Percentiles rank a stretch among this genome's conserved stretches.
Evolutionary conservation across 2,797 vertebrate genomes (phyloP).

Genomic region (Echiichthys vipera): DNA sequence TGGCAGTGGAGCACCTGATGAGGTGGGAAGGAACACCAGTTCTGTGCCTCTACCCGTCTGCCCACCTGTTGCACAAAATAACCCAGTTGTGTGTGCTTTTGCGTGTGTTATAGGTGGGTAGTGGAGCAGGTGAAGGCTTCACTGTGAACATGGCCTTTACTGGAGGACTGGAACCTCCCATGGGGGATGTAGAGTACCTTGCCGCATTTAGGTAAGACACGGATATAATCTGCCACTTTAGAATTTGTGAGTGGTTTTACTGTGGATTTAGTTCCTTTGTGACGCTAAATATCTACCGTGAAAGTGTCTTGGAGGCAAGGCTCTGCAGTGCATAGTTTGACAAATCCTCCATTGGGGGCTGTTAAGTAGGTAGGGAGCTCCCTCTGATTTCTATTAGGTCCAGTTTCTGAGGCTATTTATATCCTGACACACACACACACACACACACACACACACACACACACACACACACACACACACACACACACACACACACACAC

Average conservation of each 20-base stretch:
- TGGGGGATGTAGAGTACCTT: slow-evolving; percentile 94
- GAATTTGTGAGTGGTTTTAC: not conserved
- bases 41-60: not conserved
- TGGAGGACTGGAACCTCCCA: slow-evolving; percentile 94
- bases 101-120: slow-evolving; percentile 87
- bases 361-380: slow-evolving; percentile 52
- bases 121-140: slow-evolving; percentile 91
- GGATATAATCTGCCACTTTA: not conserved
- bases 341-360: slow-evolving; percentile 35
- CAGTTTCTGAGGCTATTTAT: slow-evolving; percentile 74
- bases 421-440: slow-evolving; percentile 37
- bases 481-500: not conserved
- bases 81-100: slow-evolving; percentile 18
- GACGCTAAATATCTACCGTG: not conserved
- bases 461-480: not conserved
- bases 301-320: not conserved
- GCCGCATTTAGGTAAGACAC: slow-evolving; percentile 93
- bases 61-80: not conserved
- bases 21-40: slow-evolving; percentile 79
- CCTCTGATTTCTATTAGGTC: slow-evolving; percentile 73
- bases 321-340: slow-evolving; percentile 7
- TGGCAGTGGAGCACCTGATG: slow-evolving; percentile 95
- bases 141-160: slow-evolving; percentile 98
- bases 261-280: not conserved
- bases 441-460: not conserved